A percentile compares a stretch with the other conserved stretches of the same genome.
phyloP scores from a whole-genome alignment of 2,113 vertebrate genomes.

The Ia io region DNA sequence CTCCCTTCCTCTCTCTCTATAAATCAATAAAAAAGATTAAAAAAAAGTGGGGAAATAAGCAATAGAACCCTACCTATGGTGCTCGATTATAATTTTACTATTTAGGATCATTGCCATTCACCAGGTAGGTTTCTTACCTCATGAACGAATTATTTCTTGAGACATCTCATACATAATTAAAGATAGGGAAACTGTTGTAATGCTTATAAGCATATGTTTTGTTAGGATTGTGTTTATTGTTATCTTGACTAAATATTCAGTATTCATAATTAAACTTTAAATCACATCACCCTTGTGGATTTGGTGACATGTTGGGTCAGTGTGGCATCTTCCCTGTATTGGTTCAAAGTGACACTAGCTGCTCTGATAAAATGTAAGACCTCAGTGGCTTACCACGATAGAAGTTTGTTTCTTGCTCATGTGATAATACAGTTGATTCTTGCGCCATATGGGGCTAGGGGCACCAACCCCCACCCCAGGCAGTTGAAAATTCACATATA shows the following conservation, averaged over 20 bases:
- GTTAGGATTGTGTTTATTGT: background rate
- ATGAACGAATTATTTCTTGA: background rate
- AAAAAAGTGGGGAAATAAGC: background rate
- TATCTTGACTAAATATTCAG: background rate
- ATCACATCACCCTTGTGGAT: background rate
- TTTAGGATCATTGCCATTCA: background rate
- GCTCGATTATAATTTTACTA: background rate
- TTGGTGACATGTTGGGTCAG: background rate
- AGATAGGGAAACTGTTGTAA: background rate
- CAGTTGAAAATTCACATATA: background rate
- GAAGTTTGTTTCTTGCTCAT: background rate
- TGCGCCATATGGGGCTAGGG: background rate
- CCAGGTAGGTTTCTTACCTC: background rate
- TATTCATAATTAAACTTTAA: background rate
- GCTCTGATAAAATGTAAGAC: background rate
- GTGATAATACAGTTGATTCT: background rate
- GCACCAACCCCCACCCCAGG: background rate
- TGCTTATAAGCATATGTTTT: background rate
- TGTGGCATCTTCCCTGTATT: background rate
- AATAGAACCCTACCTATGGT: no score
- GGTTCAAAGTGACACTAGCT: background rate
- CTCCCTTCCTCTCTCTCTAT: background rate
- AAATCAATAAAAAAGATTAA: background rate
- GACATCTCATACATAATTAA: background rate
- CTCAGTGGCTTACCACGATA: background rate